Evolutionary conservation across 1,140 invertebrate genomes (phyloP).

Genomic region (Yoshiicerus persimilis): DNA sequence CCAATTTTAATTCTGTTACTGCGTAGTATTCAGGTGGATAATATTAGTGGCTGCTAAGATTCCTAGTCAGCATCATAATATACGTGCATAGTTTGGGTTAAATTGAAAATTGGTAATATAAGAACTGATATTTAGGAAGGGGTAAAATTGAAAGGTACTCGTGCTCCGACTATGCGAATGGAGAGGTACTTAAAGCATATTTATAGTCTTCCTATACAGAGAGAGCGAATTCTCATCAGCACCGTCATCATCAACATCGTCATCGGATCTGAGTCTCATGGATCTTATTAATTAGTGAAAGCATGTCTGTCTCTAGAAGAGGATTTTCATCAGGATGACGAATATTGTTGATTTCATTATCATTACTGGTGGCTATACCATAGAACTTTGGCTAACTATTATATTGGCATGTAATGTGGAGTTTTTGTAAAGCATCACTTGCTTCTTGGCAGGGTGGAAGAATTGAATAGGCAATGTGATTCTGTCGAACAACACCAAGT

Average conservation of each 20-base stretch:
- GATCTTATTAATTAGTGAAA: slow-evolving; percentile 32
- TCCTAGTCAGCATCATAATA: not conserved
- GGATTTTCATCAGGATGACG: not conserved
- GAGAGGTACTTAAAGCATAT: not conserved
- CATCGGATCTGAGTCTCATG: not conserved
- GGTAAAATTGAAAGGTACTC: not conserved
- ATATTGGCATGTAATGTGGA: not conserved
- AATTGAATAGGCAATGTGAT: not conserved
- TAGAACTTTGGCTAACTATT: not conserved
- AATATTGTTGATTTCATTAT: slow-evolving; percentile 12
- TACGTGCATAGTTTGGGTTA: not conserved
- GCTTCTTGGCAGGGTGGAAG: not conserved
- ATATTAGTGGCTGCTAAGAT: not conserved
- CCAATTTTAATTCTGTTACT: not conserved
- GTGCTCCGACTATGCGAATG: not conserved
- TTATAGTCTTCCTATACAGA: not conserved
- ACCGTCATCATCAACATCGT: not conserved
- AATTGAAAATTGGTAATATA: not conserved
- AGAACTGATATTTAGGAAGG: not conserved
- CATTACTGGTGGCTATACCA: not conserved
- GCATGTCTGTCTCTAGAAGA: not conserved
- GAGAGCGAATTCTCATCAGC: not conserved
- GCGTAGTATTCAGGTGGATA: not conserved
- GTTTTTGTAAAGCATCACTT: not conserved
- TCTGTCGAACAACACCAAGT: not conserved